Conservation (phyloP, 2,113 vertebrate genomes). For the Aptenodytes patagonicus region DNA sequence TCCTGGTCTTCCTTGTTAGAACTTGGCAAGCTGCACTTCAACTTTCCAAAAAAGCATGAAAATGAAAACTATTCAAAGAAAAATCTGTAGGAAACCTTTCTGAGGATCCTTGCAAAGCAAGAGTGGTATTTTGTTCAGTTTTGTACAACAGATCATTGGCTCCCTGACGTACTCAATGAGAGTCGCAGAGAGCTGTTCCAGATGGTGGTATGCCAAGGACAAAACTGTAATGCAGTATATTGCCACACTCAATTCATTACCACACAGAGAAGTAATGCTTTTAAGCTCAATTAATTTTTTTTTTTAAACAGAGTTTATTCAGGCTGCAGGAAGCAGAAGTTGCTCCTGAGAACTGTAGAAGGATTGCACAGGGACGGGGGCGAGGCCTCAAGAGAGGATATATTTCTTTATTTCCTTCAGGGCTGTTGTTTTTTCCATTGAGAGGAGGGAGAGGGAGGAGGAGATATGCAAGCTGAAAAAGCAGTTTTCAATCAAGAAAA, state of each 20-base stretch:
- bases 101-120: not conserved
- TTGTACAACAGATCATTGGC: conserved; percentile 23
- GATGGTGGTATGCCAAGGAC: conserved; percentile 51
- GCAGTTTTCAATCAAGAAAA: conserved; percentile 68
- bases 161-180: conserved; percentile 29
- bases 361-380: conserved; percentile 33
- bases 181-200: conserved; percentile 41
- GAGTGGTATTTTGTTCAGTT: conserved; percentile 23
- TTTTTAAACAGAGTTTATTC: conserved; percentile 52
- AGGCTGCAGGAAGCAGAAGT: conserved; percentile 59
- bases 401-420: conserved; percentile 67
- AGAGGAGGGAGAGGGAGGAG: conserved; percentile 50
- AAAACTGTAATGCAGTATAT: conserved; percentile 43
- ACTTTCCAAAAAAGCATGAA: not conserved
- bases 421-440: conserved; percentile 67
- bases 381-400: conserved; percentile 61
- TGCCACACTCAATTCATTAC: conserved; percentile 66
- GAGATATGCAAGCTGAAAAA: conserved; percentile 62
- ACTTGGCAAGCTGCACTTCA: not conserved
- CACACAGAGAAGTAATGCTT: conserved; percentile 50
- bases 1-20: not conserved
- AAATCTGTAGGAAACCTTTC: conserved; percentile 10
- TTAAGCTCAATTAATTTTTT: conserved; percentile 43
- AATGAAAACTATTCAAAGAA: conserved; percentile 12
- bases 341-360: conserved; percentile 55